Percentiles rank a stretch among this genome's conserved stretches.
phyloP scores from a whole-genome alignment of 2,113 vertebrate species.

The Hipposideros armiger region DNA sequence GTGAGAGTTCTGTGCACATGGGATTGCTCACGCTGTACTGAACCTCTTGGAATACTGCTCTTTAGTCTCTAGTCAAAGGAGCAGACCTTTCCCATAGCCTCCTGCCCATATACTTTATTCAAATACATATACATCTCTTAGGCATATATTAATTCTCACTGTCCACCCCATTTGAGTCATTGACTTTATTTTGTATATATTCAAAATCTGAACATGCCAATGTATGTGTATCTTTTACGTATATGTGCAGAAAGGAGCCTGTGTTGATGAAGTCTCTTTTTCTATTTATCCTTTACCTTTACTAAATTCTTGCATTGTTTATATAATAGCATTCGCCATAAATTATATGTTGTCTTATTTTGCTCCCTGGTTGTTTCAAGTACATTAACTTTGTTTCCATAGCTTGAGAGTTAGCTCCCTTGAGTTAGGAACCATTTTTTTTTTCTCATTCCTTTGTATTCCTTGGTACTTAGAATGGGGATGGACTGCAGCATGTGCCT shows the following conservation, averaged over 20 bases:
- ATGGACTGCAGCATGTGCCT: neutral
- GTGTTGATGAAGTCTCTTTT: neutral
- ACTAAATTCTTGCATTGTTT: neutral
- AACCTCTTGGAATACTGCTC: neutral
- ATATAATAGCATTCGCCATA: neutral
- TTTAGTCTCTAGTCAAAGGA: neutral
- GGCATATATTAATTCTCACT: neutral
- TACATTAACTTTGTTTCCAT: neutral
- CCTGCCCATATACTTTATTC: neutral
- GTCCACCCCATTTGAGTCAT: neutral
- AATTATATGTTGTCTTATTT: neutral
- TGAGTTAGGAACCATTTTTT: neutral
- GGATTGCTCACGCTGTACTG: neutral
- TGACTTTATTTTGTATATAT: neutral
- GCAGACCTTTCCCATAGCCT: neutral
- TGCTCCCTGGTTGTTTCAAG: neutral
- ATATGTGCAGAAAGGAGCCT: neutral
- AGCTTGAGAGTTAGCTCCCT: neutral
- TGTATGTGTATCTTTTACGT: neutral
- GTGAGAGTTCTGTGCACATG: neutral
- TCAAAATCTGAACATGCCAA: conserved; percentile 14
- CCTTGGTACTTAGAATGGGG: neutral
- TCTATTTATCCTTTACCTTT: neutral
- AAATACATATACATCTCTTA: neutral
- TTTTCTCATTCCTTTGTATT: neutral